Evolutionary conservation across 2,113 vertebrate species (phyloP).

Genomic region (Recurvirostra avosetta): DNA sequence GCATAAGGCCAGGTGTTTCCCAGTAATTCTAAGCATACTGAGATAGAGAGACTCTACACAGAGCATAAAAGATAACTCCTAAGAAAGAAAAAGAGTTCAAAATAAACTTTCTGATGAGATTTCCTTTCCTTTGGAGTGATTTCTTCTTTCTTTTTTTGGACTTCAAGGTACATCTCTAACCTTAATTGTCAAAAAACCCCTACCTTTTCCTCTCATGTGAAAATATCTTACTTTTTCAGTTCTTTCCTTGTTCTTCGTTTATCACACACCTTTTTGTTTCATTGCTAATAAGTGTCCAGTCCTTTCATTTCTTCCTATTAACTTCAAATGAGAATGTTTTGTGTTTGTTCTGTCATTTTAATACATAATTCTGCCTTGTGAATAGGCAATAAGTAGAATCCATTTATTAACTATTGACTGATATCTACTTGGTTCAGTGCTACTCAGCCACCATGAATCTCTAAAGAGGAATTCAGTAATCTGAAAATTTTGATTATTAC

Average conservation of each 20-base stretch:
- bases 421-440: background rate
- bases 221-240: background rate
- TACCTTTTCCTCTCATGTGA: background rate
- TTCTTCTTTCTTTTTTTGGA: background rate
- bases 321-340: background rate
- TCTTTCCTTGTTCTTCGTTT: background rate
- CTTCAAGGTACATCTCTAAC: background rate
- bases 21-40: background rate
- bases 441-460: background rate
- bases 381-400: background rate
- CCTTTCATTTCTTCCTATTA: background rate
- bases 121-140: background rate
- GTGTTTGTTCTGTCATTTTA: background rate
- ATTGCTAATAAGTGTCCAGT: background rate
- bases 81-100: background rate
- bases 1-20: background rate
- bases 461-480: background rate
- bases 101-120: background rate
- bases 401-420: background rate
- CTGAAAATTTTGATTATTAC: background rate
- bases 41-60: background rate
- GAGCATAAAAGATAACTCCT: background rate
- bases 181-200: rapidly evolving
- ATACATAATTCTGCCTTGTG: background rate
- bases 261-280: background rate